Base-by-base conservation (phyloP, 1,140 invertebrate species). In the Magallana ariakensis region DNA sequence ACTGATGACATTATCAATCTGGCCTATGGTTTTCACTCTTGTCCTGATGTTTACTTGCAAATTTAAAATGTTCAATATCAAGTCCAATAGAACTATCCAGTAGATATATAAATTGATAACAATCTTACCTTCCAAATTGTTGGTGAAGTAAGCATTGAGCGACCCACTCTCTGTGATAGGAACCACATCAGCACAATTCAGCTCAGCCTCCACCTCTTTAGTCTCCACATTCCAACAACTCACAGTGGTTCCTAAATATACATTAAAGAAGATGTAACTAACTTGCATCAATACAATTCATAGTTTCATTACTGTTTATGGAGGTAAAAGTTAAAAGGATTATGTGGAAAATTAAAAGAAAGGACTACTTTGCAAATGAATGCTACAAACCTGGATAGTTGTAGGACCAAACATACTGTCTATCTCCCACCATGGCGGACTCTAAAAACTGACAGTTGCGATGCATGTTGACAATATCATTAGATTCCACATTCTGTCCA, bases 121-220 rank as follows among this genome's bases (percentile, higher is more conserved):
- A 16, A 62, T 54, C 46, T 11, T 81, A 81, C 80, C 80, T n/a
- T 81, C 80, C 46, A 19, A 26, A 26, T 70, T 70, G 66, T 70
- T 81, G 0, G 13, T 54, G 46, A 16, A 53, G n/a, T 54, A 81
- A 13, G 46, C 46, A 81, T 16, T 3, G 46, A 81, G 26, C 3
- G 33, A 53, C 85, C 75, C 22, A 54, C 62, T 80, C n/a, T 90
- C 90, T 46, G 88, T 89, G 19, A 87, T 88, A 11, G 90, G 89
- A 11, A 91, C 88, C 55, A 92, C 88, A 56, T 90, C 86, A n/a
- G 90, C 89, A 80, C 90, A 91, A 84, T 92, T 90, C n/a, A 92
- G 86, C 46, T 88, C 75, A 3, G 87, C 85, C n/a, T 87, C 83
- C 26, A 91, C 87, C 1, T 15, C 46, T 19, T 62, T 80, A 15